phyloP scores from a whole-genome alignment of 1,140 invertebrate species.

The Chionoecetes opilio region DNA sequence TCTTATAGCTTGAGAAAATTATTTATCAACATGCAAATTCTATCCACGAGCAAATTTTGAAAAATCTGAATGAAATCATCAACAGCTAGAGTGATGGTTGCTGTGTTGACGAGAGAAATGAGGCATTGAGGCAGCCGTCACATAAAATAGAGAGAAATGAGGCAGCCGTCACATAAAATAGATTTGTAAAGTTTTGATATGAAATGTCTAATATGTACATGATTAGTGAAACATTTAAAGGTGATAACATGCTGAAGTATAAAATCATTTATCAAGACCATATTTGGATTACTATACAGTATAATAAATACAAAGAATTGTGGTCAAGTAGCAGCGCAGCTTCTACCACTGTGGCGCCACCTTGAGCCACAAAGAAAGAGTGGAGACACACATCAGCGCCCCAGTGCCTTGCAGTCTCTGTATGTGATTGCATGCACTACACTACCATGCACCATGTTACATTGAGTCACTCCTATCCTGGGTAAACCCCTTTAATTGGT shows the following conservation, averaged over 20 bases:
- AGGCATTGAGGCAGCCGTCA: too few species aligned
- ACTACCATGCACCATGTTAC: not conserved
- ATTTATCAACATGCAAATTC: too few species aligned
- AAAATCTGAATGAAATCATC: not conserved
- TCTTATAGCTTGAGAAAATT: not conserved
- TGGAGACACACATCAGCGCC: not conserved
- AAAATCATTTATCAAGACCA: not conserved
- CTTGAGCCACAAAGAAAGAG: not conserved
- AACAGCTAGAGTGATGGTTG: not conserved
- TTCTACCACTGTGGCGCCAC: too few species aligned
- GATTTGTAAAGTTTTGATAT: not conserved
- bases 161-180: not conserved
- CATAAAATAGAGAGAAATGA: too few species aligned
- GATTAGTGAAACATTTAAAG: not conserved
- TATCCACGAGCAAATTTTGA: too few species aligned
- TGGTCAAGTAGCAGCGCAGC: too few species aligned
- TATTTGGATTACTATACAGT: not conserved
- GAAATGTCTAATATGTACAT: not conserved
- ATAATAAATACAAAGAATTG: not conserved
- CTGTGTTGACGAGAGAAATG: too few species aligned
- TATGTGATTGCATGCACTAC: not conserved
- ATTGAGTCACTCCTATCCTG: too few species aligned
- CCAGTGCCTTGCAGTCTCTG: not conserved
- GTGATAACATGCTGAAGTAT: not conserved
- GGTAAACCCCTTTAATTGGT: too few species aligned